These are phyloP conservation scores for Erebia palarica DNA, from an alignment of 2,888 invertebrate genomes.

Conservation along the genomic window DNA sequence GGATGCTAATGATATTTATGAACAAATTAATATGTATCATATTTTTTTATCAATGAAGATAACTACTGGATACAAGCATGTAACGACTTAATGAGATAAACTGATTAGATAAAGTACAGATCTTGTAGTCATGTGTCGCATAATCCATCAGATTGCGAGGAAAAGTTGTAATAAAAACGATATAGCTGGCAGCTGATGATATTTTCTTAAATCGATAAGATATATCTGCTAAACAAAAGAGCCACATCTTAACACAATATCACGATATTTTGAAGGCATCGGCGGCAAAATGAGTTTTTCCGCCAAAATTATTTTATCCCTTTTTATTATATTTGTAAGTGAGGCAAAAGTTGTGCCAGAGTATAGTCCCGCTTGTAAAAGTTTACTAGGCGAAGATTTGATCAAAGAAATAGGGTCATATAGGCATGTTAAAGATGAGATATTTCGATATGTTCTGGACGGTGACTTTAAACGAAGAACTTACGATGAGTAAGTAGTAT, in stretches of 20 bases:
- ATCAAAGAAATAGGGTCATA: conserved; percentile 84
- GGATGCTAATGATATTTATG: too few relatives aligned
- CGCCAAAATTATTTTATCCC: conserved; percentile 47
- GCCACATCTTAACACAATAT: conserved; percentile 45
- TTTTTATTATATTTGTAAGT: conserved; percentile 51
- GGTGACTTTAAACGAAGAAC: conserved; percentile 82
- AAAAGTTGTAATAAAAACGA: conserved; percentile 41
- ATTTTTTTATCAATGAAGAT: not conserved
- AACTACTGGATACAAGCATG: not conserved
- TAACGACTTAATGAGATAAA: not conserved
- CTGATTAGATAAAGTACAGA: conserved; percentile 18
- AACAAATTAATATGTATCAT: too few relatives aligned
- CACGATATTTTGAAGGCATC: conserved; percentile 47
- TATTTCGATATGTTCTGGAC: conserved; percentile 75
- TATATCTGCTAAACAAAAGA: conserved; percentile 51
- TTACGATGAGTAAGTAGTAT: conserved; percentile 73
- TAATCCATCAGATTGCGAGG: conserved; percentile 40
- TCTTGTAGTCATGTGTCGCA: conserved; percentile 3
- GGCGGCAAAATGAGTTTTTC: conserved; percentile 55
- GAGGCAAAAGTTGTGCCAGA: conserved; percentile 56
- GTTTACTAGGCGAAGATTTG: conserved; percentile 69
- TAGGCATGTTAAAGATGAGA: conserved; percentile 71
- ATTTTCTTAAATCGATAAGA: conserved; percentile 49
- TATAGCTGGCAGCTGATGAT: conserved; percentile 48
- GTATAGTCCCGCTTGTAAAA: conserved; percentile 57